These are phyloP conservation scores for Rotaria sp. DNA, from an alignment of 2,888 invertebrate genomes.

Conservation along the genomic window DNA sequence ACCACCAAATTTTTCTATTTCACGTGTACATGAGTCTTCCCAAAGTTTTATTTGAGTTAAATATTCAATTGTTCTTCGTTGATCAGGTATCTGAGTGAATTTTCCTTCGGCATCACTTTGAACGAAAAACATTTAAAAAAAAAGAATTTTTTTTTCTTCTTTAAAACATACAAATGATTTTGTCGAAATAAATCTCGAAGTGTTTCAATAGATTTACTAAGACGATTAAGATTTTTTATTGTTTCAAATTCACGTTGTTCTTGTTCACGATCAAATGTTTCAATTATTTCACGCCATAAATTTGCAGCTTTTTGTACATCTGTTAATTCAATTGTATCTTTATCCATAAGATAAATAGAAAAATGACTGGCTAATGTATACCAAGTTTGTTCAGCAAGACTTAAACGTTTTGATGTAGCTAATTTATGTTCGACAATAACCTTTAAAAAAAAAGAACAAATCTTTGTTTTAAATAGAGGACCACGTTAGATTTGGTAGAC, in stretches of 20 bases:
- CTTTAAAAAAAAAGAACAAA: slow-evolving; percentile 43
- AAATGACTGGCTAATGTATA: slow-evolving; percentile 53
- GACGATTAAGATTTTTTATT: slow-evolving; percentile 44
- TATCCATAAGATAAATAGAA: slow-evolving; percentile 52
- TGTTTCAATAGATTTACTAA: slow-evolving; percentile 45
- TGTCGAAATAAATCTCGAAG: slow-evolving; percentile 47
- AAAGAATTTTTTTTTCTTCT: not conserved
- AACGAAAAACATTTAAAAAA: not conserved
- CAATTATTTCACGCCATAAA: slow-evolving; percentile 48
- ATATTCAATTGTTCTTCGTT: slow-evolving; percentile 16
- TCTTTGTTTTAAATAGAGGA: too few relatives aligned
- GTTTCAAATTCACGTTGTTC: slow-evolving; percentile 48
- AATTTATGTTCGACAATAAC: slow-evolving; percentile 52
- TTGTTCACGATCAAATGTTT: slow-evolving; percentile 48
- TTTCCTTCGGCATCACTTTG: slow-evolving; percentile 33
- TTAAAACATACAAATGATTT: slow-evolving; percentile 47
- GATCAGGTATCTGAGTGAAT: slow-evolving; percentile 28
- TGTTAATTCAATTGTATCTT: slow-evolving; percentile 48
- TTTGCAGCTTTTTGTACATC: slow-evolving; percentile 41
- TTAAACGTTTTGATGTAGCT: slow-evolving; percentile 51
- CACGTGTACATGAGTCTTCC: slow-evolving; percentile 44
- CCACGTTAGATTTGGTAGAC: too few relatives aligned
- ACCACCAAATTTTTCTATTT: slow-evolving; percentile 49
- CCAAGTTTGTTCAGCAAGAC: slow-evolving; percentile 53
- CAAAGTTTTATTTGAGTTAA: not conserved